Base-by-base conservation (phyloP, 2,888 invertebrate genomes). In the Norana najaformis region DNA sequence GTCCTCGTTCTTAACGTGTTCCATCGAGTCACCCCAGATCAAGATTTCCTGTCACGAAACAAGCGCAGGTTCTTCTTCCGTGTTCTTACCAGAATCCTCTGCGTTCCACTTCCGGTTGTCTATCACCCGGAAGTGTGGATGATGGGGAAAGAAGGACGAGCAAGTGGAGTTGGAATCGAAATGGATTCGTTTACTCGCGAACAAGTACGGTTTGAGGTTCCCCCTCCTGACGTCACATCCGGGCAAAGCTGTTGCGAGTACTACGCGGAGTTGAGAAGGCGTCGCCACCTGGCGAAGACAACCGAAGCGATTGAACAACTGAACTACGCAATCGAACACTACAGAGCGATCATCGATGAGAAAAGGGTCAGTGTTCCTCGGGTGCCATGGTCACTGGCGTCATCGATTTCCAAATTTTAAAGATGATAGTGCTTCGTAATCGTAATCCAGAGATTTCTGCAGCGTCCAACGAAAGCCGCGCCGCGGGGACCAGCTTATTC, bases 1-100 rank as follows among this genome's bases (percentile, higher is more conserved):
- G 99, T 99, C 92, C 98, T 98, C 93, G 98, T 99, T 88, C 96
- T 99, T 92, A 99, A 99, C 95, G 98, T 98, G 91, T 98, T 99
- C 96, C 99, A 99, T 95, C 97, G 99, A 89, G 98, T 98, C 89
- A 98, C 99, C 88, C 98, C 98, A 95, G 99, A 99, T 88, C 99
- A 99, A n/a, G n/a, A 69, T 95, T 97, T 97, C 94, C 99, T 99
- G 99, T 98, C 98, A 91, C 98, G 98, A 30, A 99, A 98, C 99
- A 98, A 99, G 91, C 97, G 98, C 94, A 96, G 97, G 92, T 97
- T 99, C 91, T 98, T 98, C 95, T 98, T 98, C 92, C 98, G 99
- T 95, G 97, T 98, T 94, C 96, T 99, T 93, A 99, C 99, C 23
- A 96, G 98, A 93, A 96, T 98, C 93, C 96, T 98, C 91, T 97